Conservation (phyloP, 1,140 invertebrate species). For the Andrena cerasifolii region DNA sequence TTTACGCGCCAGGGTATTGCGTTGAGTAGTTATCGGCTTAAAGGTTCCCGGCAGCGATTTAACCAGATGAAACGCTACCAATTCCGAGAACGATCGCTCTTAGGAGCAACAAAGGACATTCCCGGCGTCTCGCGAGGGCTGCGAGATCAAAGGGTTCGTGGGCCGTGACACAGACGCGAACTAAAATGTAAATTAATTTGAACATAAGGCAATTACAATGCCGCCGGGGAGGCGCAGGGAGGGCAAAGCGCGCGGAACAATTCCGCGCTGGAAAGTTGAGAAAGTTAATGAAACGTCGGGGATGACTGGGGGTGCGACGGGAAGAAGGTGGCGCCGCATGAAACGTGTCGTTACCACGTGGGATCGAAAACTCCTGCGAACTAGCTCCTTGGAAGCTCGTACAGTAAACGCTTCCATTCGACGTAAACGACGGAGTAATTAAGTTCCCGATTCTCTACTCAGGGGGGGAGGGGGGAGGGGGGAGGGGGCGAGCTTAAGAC, state of each 20-base stretch:
- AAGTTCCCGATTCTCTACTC: slow-evolving; percentile 19
- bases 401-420: no score
- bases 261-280: background rate
- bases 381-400: no score
- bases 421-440: background rate
- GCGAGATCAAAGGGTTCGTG: slow-evolving; percentile 70
- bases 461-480: background rate
- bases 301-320: background rate
- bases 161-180: slow-evolving; percentile 50
- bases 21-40: no score
- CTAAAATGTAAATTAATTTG: slow-evolving; percentile 78
- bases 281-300: slow-evolving; percentile 45
- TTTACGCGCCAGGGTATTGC: no score
- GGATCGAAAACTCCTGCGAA: no score
- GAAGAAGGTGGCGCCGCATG: no score
- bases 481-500: slow-evolving; percentile 9
- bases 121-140: slow-evolving; percentile 30
- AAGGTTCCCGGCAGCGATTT: no score
- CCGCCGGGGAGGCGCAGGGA: background rate
- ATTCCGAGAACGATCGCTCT: background rate
- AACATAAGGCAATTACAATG: slow-evolving; percentile 75
- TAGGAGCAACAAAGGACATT: slow-evolving; percentile 8
- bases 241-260: slow-evolving; percentile 4
- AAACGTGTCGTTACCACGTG: slow-evolving; percentile 1
- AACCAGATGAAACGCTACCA: background rate